Evolutionary conservation across 2,113 vertebrate genomes (phyloP), one percentile per base, ranked within the genome.

Genomic region (Myiopsitta monachus): DNA sequence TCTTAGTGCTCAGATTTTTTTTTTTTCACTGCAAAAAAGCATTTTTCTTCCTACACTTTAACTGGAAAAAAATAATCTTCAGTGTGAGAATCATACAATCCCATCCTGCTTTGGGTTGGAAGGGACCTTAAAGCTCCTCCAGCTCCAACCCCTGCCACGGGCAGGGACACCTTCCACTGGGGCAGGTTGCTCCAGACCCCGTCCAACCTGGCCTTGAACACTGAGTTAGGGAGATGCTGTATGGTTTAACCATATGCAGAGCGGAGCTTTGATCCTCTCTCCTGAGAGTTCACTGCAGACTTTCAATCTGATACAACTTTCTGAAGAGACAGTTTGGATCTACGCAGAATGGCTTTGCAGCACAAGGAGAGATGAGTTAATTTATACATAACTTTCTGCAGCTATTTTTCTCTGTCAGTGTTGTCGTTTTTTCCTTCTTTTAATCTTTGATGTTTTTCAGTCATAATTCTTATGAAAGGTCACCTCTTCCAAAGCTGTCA

Each of bases 241-340:
- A 11, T 61, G 59, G 46, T n/a, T 3, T 57, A 79, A 94, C 83
- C 84, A 41, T 3, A 5, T 1, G 4, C 59, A 31, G 79, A 18
- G 51, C 5, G 84, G 36, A 72, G 81, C 87, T 93, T 95, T 94
- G 79, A 88, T 95, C 82, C 27, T 61, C 16, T 49, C 41, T 96
- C 28, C 47, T 80, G 4, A 23, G 17, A 62, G n/a, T 36, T 79
- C 49, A 36, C 41, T 87, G 91, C 84, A 79, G 82, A 15, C 67
- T 82, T 76, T 76, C 44, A 27, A 17, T 79, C 33, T 79, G 13
- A 11, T 23, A 4, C 19, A 73, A 30, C 44, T 76, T 74, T 64
- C 83, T 59, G 69, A 26, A 88, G 61, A 49, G 73, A 24, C 92
- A 73, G 14, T 47, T 69, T 90, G 67, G 22, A 38, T 75, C 64